These are phyloP conservation scores for Sminthopsis crassicaudata DNA, from an alignment of 2,113 vertebrate species.

Conservation along the genomic window DNA sequence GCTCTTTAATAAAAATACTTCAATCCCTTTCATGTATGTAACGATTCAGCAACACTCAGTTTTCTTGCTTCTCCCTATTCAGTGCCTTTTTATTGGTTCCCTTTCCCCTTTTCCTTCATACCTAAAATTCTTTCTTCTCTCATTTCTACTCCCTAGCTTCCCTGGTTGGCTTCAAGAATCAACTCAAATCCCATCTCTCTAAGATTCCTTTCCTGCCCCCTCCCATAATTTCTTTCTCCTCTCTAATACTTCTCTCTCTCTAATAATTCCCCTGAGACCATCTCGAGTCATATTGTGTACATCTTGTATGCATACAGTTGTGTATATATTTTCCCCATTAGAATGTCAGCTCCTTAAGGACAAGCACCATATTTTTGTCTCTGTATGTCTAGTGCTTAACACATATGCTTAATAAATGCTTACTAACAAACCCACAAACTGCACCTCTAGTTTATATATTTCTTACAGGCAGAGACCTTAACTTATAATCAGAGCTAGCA, in stretches of 20 bases:
- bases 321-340: not conserved
- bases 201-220: not conserved
- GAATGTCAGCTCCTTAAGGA: not conserved
- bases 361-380: not conserved
- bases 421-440: not conserved
- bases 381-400: not conserved
- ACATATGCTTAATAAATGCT: not conserved
- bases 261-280: not conserved
- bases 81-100: not conserved
- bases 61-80: not conserved
- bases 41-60: not conserved
- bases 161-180: not conserved
- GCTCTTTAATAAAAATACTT: not conserved
- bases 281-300: not conserved
- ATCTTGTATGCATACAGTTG: no score
- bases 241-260: not conserved
- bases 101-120: not conserved
- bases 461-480: not conserved
- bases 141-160: not conserved
- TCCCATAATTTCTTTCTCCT: not conserved
- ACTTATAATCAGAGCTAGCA: not conserved
- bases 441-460: not conserved
- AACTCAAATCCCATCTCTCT: not conserved
- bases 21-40: not conserved
- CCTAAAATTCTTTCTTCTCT: not conserved